Percentiles rank a stretch among this genome's conserved stretches.
phyloP scores from a whole-genome alignment of 2,797 vertebrate genomes.

The Erpetoichthys calabaricus region DNA sequence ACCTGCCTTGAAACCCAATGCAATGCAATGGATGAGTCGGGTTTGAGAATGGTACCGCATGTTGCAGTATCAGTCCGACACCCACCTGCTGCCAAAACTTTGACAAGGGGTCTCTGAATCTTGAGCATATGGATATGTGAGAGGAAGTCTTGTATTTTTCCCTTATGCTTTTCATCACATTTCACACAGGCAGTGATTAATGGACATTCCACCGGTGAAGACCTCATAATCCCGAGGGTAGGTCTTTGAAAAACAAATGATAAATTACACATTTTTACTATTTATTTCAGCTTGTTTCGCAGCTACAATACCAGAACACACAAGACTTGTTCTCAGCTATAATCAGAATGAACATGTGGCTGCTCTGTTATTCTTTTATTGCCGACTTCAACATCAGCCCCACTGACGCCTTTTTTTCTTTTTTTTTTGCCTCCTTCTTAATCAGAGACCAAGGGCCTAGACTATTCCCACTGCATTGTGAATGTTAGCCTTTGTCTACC shows the following conservation, averaged over 20 bases:
- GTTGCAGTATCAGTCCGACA: too few species aligned
- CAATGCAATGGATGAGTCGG: too few species aligned
- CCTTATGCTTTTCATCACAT: too few species aligned
- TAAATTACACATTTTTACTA: constrained; percentile 1
- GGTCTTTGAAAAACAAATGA: neutral
- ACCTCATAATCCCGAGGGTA: neutral
- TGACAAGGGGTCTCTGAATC: too few species aligned
- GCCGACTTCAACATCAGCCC: neutral
- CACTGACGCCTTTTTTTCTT: neutral
- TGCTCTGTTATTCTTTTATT: neutral
- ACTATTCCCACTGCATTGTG: constrained; percentile 1
- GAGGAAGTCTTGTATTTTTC: too few species aligned
- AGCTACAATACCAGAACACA: neutral
- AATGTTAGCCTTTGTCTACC: neutral
- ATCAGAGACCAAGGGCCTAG: too few species aligned
- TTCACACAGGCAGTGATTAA: neutral
- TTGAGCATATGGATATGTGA: too few species aligned
- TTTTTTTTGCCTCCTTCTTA: too few species aligned
- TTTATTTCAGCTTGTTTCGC: neutral
- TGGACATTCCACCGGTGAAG: neutral
- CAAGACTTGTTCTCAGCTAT: neutral
- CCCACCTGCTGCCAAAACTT: too few species aligned
- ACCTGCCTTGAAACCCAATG: too few species aligned
- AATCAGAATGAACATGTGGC: neutral
- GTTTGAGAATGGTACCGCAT: too few species aligned